Conservation (phyloP, 2,888 invertebrate genomes). For the Ichneumon xanthorius region DNA sequence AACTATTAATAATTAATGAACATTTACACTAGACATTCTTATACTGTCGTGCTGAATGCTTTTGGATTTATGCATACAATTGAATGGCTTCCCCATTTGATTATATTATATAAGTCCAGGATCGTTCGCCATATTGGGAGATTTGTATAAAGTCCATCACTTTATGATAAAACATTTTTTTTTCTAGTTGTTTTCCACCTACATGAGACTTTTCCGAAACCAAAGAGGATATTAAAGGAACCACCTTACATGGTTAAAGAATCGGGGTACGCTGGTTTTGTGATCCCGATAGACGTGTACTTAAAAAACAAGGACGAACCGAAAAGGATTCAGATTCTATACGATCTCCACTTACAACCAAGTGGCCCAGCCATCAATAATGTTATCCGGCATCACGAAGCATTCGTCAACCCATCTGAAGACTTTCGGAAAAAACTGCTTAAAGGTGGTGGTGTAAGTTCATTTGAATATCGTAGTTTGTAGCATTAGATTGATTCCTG, state of each 20-base stretch:
- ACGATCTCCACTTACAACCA: slow-evolving; percentile 94
- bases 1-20: too few relatives aligned
- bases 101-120: background rate
- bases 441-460: slow-evolving; percentile 93
- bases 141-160: background rate
- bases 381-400: slow-evolving; percentile 92
- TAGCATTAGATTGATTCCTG: background rate
- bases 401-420: slow-evolving; percentile 94
- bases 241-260: slow-evolving; percentile 96
- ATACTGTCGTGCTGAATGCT: too few relatives aligned
- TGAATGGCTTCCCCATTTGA: too few relatives aligned
- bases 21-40: too few relatives aligned
- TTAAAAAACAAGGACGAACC: slow-evolving; percentile 96
- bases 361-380: slow-evolving; percentile 90
- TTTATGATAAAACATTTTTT: slow-evolving; percentile 45
- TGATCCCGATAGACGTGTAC: slow-evolving; percentile 95
- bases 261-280: slow-evolving; percentile 98
- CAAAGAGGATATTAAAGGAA: slow-evolving; percentile 95
- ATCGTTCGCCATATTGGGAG: background rate
- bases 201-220: slow-evolving; percentile 96
- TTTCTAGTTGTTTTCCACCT: slow-evolving; percentile 92
- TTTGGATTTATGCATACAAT: too few relatives aligned
- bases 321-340: slow-evolving; percentile 92
- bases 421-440: slow-evolving; percentile 95
- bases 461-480: slow-evolving; percentile 32